Evolutionary conservation across 2,797 vertebrate species (phyloP).

Genomic region (Pygocentrus nattereri): DNA sequence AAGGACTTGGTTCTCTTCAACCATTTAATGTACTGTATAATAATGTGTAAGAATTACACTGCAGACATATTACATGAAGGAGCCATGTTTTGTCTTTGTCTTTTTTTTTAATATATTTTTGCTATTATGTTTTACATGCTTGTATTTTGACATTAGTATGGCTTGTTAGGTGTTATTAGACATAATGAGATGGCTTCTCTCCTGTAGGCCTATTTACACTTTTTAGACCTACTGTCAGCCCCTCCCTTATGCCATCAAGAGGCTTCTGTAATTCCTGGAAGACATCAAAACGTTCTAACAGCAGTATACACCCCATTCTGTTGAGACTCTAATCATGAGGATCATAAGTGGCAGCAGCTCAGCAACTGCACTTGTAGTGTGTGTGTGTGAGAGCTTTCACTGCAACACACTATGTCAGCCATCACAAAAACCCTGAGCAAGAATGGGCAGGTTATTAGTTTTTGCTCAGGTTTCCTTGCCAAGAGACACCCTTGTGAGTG

Average conservation of each 20-base stretch:
- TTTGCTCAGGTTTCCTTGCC: constrained; percentile 59
- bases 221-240: constrained; percentile 20
- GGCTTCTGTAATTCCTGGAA: constrained; percentile 36
- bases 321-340: constrained; percentile 32
- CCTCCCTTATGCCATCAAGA: constrained; percentile 9
- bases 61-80: no score
- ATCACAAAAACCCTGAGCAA: constrained; percentile 75
- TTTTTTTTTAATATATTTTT: no score
- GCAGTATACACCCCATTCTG: constrained; percentile 37
- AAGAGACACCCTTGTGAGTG: constrained; percentile 61
- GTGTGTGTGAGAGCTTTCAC: constrained; percentile 55
- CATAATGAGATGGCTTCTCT: neutral
- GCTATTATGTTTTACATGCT: no score
- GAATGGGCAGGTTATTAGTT: constrained; percentile 75
- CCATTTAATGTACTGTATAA: neutral
- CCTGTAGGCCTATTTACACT: constrained; percentile 25
- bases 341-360: constrained; percentile 31
- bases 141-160: no score
- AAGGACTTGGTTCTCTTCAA: neutral
- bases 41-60: neutral
- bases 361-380: neutral
- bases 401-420: constrained; percentile 64
- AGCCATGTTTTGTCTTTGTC: no score
- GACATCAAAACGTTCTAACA: constrained; percentile 31
- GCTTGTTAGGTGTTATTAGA: no score